Base-by-base conservation (phyloP, 2,113 vertebrate genomes). In the Chitala chitala region DNA sequence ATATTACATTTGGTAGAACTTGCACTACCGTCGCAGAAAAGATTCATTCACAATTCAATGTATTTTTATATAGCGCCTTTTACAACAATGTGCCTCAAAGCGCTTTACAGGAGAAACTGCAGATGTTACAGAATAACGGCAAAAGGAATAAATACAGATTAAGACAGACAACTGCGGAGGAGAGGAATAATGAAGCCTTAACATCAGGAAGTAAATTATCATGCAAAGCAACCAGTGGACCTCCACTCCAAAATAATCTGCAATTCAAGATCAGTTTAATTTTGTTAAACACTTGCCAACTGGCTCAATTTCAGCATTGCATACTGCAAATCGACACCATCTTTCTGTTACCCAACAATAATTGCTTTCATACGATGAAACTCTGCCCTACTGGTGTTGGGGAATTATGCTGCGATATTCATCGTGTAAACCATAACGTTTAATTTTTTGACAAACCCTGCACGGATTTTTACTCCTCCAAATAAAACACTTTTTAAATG, bases 351-450 rank as follows among this genome's bases (percentile, higher is more conserved):
- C 59, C 17, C 17, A 46, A 46, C 64, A 68, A 68, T 63, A 29
- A 63, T 63, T 1, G 59, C 33, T 63, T 63, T 63, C 33, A 63
- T 26, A 63, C 38, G 40, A 42, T 68, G 36, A 4, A 65, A 40
- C 36, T 65, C 63, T 40, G n/a, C 22, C 64, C 64, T 46, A 44
- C 13, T 44, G 22, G 12, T 68, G 42, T 20, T 68, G 22, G 22
- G 26, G n/a, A 68, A 68, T 48, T 68, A 29, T n/a, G 24, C 24
- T 29, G 10, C 46, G 55, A 61, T 54, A 46, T 72, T 59, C 59
- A 72, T 72, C 55, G 46, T 36, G 9, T 56, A 61, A 72, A 59
- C 22, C 22, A 59, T 29, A 56, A 26, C 10, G 17, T 73, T 46
- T 51, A 31, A 2, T 50, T n/a, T 63, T 61, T 29, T 38, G 38